Evolutionary conservation across 2,797 vertebrate genomes (phyloP).

Genomic region (Tadarida brasiliensis): DNA sequence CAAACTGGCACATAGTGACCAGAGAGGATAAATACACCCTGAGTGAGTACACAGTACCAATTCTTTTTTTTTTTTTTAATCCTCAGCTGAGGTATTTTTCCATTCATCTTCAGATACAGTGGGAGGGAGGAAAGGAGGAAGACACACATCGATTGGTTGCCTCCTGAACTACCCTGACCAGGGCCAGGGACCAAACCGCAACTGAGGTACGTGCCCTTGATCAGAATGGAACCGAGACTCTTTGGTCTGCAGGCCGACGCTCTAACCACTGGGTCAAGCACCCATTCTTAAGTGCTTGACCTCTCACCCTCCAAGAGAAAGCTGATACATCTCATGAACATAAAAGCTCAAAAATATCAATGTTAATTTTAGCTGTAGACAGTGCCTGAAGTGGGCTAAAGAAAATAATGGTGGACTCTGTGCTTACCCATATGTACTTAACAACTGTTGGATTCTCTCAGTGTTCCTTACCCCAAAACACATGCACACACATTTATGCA

Average conservation of each 20-base stretch:
- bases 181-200: no score
- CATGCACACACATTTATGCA: background rate
- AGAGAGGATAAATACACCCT: conserved; percentile 43
- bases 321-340: background rate
- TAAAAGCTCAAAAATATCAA: conserved; percentile 33
- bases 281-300: background rate
- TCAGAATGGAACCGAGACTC: no score
- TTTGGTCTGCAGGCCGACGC: no score
- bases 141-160: no score
- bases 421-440: background rate
- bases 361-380: conserved; percentile 47
- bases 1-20: conserved; percentile 23
- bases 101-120: no score
- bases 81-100: no score
- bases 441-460: background rate
- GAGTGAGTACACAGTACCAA: conserved; percentile 22
- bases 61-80: background rate
- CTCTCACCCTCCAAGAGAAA: conserved; percentile 34
- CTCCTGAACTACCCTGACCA: no score
- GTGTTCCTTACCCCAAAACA: conserved; percentile 41
- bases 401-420: background rate
- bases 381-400: background rate
- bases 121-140: no score
- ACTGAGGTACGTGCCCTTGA: no score
- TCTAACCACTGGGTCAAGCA: no score